A percentile compares a stretch with the other conserved stretches of the same genome.
These are phyloP conservation scores for Euthynnus affinis DNA, from an alignment of 2,797 vertebrate species.

Conservation along the genomic window DNA sequence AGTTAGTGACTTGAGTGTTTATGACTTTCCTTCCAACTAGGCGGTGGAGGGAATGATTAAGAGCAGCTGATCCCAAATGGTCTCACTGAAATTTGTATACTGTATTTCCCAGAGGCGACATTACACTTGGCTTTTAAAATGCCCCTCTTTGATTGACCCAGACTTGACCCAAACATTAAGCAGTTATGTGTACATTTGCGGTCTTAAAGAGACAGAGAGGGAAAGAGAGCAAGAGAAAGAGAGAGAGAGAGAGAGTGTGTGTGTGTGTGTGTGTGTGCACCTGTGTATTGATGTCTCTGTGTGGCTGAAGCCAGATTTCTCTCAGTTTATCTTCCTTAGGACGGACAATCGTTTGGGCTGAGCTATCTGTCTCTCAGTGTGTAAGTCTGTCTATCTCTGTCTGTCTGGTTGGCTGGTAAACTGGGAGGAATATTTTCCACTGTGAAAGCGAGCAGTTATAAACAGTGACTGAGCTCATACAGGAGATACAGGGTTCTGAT, in stretches of 20 bases:
- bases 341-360: slow-evolving; percentile 45
- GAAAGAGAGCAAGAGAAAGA: too few species aligned
- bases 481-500: slow-evolving; percentile 46
- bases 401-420: slow-evolving; percentile 48
- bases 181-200: slow-evolving; percentile 31
- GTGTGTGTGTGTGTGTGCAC: slow-evolving; percentile 16
- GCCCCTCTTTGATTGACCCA: slow-evolving; percentile 53
- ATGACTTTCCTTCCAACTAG: slow-evolving; percentile 18
- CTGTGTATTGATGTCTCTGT: slow-evolving; percentile 38
- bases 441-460: slow-evolving; percentile 62
- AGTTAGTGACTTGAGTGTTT: slow-evolving; percentile 7
- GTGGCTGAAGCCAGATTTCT: slow-evolving; percentile 42
- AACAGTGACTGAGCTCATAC: slow-evolving; percentile 66
- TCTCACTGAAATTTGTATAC: slow-evolving; percentile 40
- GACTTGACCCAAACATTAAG: slow-evolving; percentile 58
- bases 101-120: slow-evolving; percentile 54
- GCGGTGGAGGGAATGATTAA: slow-evolving; percentile 23
- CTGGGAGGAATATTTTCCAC: slow-evolving; percentile 74
- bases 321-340: slow-evolving; percentile 62
- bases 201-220: slow-evolving; percentile 2
- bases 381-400: slow-evolving; percentile 48
- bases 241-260: not conserved
- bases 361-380: slow-evolving; percentile 44
- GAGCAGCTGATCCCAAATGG: slow-evolving; percentile 47
- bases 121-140: slow-evolving; percentile 57